Base-by-base conservation (phyloP, 2,113 vertebrate species). In the Cochlearius cochlearius region DNA sequence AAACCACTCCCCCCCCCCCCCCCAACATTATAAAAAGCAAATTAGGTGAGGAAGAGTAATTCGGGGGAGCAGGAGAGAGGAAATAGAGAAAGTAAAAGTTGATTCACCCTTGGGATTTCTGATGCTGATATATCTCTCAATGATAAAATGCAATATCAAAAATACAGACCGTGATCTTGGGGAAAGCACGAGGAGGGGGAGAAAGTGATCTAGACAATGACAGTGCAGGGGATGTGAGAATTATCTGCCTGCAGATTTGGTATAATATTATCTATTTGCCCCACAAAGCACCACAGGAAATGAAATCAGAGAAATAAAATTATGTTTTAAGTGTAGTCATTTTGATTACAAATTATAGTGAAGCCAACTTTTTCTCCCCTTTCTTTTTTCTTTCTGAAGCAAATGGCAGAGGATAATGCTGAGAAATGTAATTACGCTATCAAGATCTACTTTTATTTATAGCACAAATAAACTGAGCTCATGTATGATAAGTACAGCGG, bases 371-470 rank as follows among this genome's bases (percentile, higher is more conserved):
- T 86, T 96, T 92, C 73, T 86, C 49, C 56, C 85, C 73, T 72
- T 88, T 55, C 60, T 85, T 86, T 93, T 94, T 91, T 92, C 75
- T 88, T 96, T 95, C 86, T 90, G 90, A 97, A 97, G 95, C 29
- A 68, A 95, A 96, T 82, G 96, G 92, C 88, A 96, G 96, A 97
- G 91, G 90, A 88, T 95, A 96, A 97, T 55, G 16, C 92, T 97
- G 90, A 97, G 91, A 97, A 97, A 97, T 96, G 90, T 95, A 96
- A 96, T 97, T 95, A 96, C 3, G 4, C 91, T 96, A 97, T 96
- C 95, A 95, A 96, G 94, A 97, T 97, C 86, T 88, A 82, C 81
- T 96, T 97, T 97, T 97, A 97, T 97, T 97, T 97, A 89, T 83
- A 89, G 90, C 67, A 87, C 86, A 96, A 97, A 95, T 97, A 97